Base-by-base conservation (phyloP, 2,888 invertebrate species). In the Brachylomia viminalis region DNA sequence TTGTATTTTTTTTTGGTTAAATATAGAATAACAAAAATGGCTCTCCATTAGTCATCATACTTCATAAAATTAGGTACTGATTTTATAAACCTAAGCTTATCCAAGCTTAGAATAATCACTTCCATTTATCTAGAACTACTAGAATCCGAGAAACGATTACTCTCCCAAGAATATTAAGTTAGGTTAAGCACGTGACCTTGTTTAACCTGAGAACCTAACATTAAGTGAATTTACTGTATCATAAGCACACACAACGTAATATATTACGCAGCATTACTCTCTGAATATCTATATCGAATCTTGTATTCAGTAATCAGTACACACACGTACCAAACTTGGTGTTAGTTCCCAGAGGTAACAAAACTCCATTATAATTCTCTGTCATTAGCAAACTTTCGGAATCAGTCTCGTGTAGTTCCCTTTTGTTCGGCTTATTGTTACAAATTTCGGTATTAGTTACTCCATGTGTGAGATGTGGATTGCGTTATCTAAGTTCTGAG, bases 351-450 rank as follows among this genome's bases (percentile, higher is more conserved):
- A 87, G 83, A 88, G 92, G 92, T 90, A 91, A 86, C 87, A 77
- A 85, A 91, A 91, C 90, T 92, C 88, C 87, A 88, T 92, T 92
- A 92, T 92, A 92, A 92, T 92, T 92, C 86, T 86, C 86, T 87
- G 89, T 92, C 92, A 92, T 92, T 92, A 92, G 87, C 77, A 66
- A 91, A 91, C 88, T 92, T 91, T 72, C 77, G 72, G 86, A 92
- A 91, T 91, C 88, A 90, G 89, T 90, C 85, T 75, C 66, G 64
- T 80, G 73, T 87, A 88, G 88, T 87, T 77, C 68, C 69, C 71
- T 73, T 76, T 77, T 85, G 83, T 81, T 81, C 13, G 30, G 70
- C 66, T 80, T 85, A 85, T 81, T 73, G 81, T 83, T 70, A 27
- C 49, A 73, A 77, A 77, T 80, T 76, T 56, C 13, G 15, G 72